These are phyloP conservation scores for Heteractis magnifica DNA, from an alignment of 92 coral and sea anemone genomes.

Conservation along the genomic window DNA sequence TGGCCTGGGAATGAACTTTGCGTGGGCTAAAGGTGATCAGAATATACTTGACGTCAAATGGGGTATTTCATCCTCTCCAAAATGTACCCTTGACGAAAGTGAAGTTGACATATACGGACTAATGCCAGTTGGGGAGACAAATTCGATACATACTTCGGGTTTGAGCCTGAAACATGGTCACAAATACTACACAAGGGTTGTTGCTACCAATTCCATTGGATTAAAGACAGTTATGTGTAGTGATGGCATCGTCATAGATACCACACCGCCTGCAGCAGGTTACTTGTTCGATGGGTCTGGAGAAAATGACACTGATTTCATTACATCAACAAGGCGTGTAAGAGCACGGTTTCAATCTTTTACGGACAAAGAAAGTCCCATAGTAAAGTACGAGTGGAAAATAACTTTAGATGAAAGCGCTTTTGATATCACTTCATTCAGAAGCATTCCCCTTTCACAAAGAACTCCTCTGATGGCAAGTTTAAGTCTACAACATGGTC, in stretches of 20 bases:
- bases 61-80: constrained; percentile 73
- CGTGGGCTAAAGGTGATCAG: constrained; percentile 39
- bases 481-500: constrained; percentile 52
- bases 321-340: constrained; percentile 55
- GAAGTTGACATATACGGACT: constrained; percentile 72
- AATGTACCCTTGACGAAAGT: constrained; percentile 67
- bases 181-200: constrained; percentile 56
- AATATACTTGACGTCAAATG: constrained; percentile 68
- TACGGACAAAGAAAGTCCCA: constrained; percentile 63
- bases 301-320: constrained; percentile 35
- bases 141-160: constrained; percentile 74
- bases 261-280: constrained; percentile 61
- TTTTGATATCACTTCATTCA: constrained; percentile 42
- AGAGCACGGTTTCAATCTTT: constrained; percentile 57
- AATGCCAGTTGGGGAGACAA: constrained; percentile 76
- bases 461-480: constrained; percentile 56
- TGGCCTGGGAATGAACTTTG: constrained; percentile 76
- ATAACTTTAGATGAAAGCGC: constrained; percentile 33
- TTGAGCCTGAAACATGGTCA: constrained; percentile 63
- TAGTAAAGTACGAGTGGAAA: constrained; percentile 65
- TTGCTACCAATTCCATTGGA: constrained; percentile 36
- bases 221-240: constrained; percentile 65
- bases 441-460: constrained; percentile 52
- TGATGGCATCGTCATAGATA: constrained; percentile 72
- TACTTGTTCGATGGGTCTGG: constrained; percentile 50